A percentile compares a stretch with the other conserved stretches of the same genome.
phyloP scores from a whole-genome alignment of 2,113 vertebrate species.

The Takifugu bimaculatus region DNA sequence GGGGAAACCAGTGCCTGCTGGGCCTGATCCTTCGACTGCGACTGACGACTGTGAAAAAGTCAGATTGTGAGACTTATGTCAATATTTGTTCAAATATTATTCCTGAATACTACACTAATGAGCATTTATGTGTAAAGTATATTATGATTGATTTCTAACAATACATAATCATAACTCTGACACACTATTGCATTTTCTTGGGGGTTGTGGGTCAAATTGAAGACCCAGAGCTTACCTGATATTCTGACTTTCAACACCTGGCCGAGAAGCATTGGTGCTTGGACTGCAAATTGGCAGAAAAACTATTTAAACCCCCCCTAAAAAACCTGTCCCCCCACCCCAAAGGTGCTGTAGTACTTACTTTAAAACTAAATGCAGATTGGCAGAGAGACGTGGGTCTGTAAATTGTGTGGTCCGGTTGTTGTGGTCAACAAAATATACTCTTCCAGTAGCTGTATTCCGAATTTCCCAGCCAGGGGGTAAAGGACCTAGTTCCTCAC shows the following conservation, averaged over 20 bases:
- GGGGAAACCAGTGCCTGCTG: slow-evolving; percentile 84
- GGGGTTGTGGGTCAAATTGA: not conserved
- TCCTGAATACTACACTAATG: not conserved
- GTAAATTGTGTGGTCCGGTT: slow-evolving; percentile 99
- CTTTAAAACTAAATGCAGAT: slow-evolving; percentile 96
- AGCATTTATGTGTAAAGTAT: no score
- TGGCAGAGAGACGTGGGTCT: slow-evolving; percentile 95
- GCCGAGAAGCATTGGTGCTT: slow-evolving; percentile 72
- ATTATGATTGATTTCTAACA: no score
- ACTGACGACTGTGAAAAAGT: slow-evolving; percentile 79
- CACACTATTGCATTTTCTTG: no score
- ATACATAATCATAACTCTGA: no score
- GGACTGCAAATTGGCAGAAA: slow-evolving; percentile 47
- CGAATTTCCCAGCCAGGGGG: slow-evolving; percentile 99
- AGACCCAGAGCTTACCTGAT: slow-evolving; percentile 62
- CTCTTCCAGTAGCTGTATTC: slow-evolving; percentile 95
- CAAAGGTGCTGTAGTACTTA: slow-evolving; percentile 64
- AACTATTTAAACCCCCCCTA: no score
- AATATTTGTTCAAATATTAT: not conserved
- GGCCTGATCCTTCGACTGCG: slow-evolving; percentile 86
- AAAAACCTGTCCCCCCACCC: not conserved
- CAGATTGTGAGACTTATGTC: not conserved
- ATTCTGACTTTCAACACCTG: slow-evolving; percentile 67
- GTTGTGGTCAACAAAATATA: slow-evolving; percentile 99
- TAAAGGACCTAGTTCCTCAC: slow-evolving; percentile 95